A percentile compares a stretch with the other conserved stretches of the same genome.
These are phyloP conservation scores for Antheraea pernyi DNA, from an alignment of 1,140 invertebrate species.

Conservation along the genomic window DNA sequence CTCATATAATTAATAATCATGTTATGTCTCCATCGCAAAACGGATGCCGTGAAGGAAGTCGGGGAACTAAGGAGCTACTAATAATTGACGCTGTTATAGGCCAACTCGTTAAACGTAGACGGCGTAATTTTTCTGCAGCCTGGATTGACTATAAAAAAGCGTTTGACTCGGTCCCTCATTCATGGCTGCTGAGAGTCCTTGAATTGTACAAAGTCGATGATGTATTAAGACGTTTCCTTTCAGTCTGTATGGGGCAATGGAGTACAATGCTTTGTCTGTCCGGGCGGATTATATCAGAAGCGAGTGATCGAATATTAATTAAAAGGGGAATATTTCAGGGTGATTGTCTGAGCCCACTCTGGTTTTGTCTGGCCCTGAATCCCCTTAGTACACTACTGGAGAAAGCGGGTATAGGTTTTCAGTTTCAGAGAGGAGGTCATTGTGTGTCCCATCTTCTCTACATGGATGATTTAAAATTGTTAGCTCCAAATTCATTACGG, in stretches of 20 bases:
- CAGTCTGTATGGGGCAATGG: constrained; percentile 19
- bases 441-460: constrained; percentile 20
- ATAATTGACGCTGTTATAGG: constrained; percentile 16
- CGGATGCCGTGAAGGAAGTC: constrained; percentile 13
- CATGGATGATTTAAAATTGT: constrained; percentile 23
- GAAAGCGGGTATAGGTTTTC: background rate
- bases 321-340: constrained; percentile 35
- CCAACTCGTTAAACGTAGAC: constrained; percentile 4
- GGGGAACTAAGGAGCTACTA: constrained; percentile 18
- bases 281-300: constrained; percentile 1
- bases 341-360: constrained; percentile 31
- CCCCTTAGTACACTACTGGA: constrained; percentile 18
- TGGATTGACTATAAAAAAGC: constrained; percentile 24
- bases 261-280: constrained; percentile 18
- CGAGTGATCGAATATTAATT: constrained; percentile 12
- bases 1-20: constrained; percentile 5
- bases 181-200: constrained; percentile 15
- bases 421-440: background rate
- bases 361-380: constrained; percentile 30
- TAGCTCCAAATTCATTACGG: constrained; percentile 10
- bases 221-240: background rate
- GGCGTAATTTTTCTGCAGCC: constrained; percentile 4
- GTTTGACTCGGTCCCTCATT: constrained; percentile 18
- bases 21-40: constrained; percentile 14
- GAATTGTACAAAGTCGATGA: constrained; percentile 16